A percentile compares a stretch with the other conserved stretches of the same genome.
These are phyloP conservation scores for Chiridota heheva DNA, from an alignment of 35 echinoderm and acorn worm species.

Conservation along the genomic window DNA sequence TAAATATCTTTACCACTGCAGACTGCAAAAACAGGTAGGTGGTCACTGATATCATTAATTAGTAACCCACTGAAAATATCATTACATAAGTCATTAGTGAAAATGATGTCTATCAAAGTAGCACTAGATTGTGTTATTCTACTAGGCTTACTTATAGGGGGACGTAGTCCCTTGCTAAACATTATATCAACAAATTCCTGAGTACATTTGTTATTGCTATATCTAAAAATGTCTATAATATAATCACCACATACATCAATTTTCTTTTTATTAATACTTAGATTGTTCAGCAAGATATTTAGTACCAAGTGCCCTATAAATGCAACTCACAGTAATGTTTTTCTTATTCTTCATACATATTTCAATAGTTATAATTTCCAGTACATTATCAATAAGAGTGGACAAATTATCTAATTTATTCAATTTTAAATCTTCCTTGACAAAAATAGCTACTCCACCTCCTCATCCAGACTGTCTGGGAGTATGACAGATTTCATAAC, in stretches of 20 bases:
- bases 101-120: not conserved
- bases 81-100: not conserved
- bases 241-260: not conserved
- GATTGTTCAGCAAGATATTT: too few relatives aligned
- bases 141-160: not conserved
- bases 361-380: constrained; percentile 2
- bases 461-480: not conserved
- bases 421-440: not conserved
- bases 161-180: not conserved
- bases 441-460: constrained; percentile 1
- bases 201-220: not conserved
- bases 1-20: too few relatives aligned
- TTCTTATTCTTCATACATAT: not conserved
- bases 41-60: constrained; percentile 21
- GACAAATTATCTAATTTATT: not conserved
- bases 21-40: constrained; percentile 10
- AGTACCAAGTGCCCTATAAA: not conserved
- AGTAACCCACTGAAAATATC: not conserved
- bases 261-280: too few relatives aligned
- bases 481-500: not conserved
- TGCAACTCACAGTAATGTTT: not conserved
- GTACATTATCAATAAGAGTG: not conserved
- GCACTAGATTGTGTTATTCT: not conserved
- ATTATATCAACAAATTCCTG: not conserved
- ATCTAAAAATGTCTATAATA: constrained; percentile 3